Conservation (phyloP, 2,113 vertebrate genomes). For the Aptenodytes forsteri region DNA sequence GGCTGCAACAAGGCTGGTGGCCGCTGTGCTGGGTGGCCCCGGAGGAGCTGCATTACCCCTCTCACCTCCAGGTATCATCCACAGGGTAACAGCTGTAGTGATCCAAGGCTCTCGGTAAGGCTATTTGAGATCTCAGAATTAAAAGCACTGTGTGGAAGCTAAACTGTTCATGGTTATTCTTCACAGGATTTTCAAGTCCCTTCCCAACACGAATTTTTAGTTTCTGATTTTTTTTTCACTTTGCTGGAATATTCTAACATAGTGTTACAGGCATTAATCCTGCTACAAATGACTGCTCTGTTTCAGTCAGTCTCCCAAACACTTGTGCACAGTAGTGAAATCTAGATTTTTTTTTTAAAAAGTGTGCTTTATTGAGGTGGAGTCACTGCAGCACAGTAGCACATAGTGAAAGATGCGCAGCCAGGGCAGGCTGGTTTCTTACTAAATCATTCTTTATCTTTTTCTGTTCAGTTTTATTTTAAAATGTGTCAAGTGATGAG, state of each 20-base stretch:
- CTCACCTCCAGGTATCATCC: not conserved
- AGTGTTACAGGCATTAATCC: not conserved
- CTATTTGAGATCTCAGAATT: not conserved
- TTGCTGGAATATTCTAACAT: not conserved
- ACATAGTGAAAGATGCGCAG: not conserved
- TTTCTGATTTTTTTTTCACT: not conserved
- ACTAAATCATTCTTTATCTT: not conserved
- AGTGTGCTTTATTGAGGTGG: not conserved
- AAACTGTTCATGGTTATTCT: not conserved
- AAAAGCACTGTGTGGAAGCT: not conserved
- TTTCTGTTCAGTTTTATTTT: not conserved
- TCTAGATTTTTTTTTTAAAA: not conserved
- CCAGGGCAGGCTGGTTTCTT: not conserved
- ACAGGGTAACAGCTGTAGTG: not conserved
- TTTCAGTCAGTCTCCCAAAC: not conserved
- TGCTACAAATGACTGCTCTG: not conserved
- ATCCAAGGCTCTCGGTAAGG: not conserved
- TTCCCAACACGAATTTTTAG: not conserved
- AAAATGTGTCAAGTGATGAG: not conserved
- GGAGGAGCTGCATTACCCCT: not conserved
- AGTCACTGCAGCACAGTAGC: not conserved
- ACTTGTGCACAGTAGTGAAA: not conserved
- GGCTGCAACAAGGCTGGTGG: not conserved
- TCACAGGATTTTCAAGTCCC: not conserved
- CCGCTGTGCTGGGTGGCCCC: accelerated